A percentile compares a stretch with the other conserved stretches of the same genome.
Conservation (phyloP, 2,797 vertebrate genomes). For the Otus scops region DNA sequence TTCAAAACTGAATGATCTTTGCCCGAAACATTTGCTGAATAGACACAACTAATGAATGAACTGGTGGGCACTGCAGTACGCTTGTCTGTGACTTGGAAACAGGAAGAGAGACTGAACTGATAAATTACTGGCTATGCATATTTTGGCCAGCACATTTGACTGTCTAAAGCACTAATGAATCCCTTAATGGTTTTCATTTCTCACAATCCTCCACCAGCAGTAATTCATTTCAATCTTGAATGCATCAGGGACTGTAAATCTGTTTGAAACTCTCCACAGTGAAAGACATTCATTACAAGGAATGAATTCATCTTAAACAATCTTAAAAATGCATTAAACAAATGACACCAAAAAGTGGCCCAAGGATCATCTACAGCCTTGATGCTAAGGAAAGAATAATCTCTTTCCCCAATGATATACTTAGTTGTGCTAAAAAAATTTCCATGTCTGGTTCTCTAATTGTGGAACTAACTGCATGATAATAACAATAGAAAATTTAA, state of each 20-base stretch:
- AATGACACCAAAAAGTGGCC: not conserved
- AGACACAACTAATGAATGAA: not conserved
- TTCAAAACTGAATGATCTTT: not conserved
- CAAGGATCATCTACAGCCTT: not conserved
- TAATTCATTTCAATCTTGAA: slow-evolving; percentile 33
- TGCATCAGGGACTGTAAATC: slow-evolving; percentile 10
- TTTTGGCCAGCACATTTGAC: slow-evolving; percentile 1
- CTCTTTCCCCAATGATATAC: not conserved
- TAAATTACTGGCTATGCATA: not conserved
- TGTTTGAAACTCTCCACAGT: slow-evolving; percentile 4
- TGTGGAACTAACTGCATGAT: not conserved
- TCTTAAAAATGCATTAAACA: slow-evolving; percentile 27
- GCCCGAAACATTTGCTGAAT: not conserved
- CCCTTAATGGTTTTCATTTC: slow-evolving; percentile 8
- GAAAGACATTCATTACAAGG: not conserved
- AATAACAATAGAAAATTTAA: not conserved
- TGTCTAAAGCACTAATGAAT: slow-evolving; percentile 32
- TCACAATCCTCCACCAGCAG: not conserved
- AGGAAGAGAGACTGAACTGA: not conserved
- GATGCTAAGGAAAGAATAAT: not conserved
- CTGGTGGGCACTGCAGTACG: not conserved
- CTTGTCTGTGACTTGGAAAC: not conserved
- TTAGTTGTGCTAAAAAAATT: not conserved
- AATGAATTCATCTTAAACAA: not conserved
- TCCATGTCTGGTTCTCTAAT: not conserved